Evolutionary conservation across 2,797 vertebrate species (phyloP).

Genomic region (Sardinella longiceps): DNA sequence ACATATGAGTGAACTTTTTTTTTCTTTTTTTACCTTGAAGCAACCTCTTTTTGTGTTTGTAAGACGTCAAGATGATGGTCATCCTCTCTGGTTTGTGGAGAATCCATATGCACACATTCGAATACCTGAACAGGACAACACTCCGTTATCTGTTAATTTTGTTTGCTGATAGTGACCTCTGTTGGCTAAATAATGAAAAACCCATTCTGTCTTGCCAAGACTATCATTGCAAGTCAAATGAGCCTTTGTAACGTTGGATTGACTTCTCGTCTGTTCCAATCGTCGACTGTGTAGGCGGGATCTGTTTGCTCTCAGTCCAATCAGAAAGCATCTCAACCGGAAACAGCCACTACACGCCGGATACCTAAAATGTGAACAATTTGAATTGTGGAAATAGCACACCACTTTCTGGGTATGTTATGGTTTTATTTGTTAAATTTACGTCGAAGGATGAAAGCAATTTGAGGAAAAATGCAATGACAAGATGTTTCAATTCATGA

Average conservation of each 20-base stretch:
- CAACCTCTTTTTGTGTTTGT: background rate
- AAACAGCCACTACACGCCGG: conserved; percentile 35
- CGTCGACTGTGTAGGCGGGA: background rate
- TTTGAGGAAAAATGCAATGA: background rate
- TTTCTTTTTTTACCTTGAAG: background rate
- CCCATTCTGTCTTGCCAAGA: background rate
- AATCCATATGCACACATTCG: background rate
- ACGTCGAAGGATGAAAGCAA: background rate
- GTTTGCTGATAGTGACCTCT: conserved; percentile 77
- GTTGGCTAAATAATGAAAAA: conserved; percentile 58
- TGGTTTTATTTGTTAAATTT: background rate
- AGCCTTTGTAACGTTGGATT: conserved; percentile 19
- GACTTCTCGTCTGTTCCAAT: conserved; percentile 34
- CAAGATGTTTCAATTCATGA: background rate
- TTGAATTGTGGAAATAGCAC: background rate
- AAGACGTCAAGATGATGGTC: background rate
- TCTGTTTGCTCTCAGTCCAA: conserved; percentile 38
- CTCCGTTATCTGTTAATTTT: conserved; percentile 54
- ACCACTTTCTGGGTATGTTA: background rate
- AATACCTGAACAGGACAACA: background rate
- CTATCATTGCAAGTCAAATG: background rate
- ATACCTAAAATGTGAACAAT: background rate
- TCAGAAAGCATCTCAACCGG: conserved; percentile 41
- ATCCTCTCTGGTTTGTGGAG: background rate
- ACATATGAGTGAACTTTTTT: background rate